Evolutionary conservation across 53 echinoderm and acorn worm genomes (phyloP).

Genomic region (Apostichopus leukothele): DNA sequence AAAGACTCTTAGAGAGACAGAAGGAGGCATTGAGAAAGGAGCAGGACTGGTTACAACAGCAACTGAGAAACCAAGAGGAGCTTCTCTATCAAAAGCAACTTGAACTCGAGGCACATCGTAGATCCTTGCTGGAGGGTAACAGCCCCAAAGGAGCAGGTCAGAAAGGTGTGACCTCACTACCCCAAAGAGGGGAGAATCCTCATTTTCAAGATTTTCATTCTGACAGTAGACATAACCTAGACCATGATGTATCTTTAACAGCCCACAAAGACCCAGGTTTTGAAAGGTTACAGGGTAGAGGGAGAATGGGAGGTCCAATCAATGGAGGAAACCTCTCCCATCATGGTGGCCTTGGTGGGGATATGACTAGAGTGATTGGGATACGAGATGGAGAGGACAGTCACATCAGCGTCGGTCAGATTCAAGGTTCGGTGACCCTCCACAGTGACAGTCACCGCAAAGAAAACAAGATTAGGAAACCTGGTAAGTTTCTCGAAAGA

Average conservation of each 20-base stretch:
- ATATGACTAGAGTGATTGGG: background rate
- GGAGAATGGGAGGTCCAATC: background rate
- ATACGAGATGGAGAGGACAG: background rate
- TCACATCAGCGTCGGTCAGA: background rate
- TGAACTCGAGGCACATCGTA: constrained; percentile 62
- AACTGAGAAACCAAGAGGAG: constrained; percentile 79
- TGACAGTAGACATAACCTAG: background rate
- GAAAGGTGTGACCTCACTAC: background rate
- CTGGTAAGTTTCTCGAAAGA: background rate
- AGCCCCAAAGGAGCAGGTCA: background rate
- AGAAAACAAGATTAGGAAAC: background rate
- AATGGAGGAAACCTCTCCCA: background rate
- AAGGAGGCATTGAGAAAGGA: constrained; percentile 62
- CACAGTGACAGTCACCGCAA: background rate
- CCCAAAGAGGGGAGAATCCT: background rate
- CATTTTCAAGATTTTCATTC: no score
- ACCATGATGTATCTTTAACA: background rate
- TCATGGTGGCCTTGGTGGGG: background rate
- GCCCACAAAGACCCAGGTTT: background rate
- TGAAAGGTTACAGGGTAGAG: background rate
- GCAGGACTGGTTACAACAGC: constrained; percentile 78
- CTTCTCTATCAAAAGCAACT: constrained; percentile 67
- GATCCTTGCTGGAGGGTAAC: constrained; percentile 3
- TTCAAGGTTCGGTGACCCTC: constrained; percentile 1
- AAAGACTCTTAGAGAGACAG: constrained; percentile 58